Percentiles rank a stretch among this genome's conserved stretches.
phyloP scores from a whole-genome alignment of 2,888 invertebrate genomes.

The Zele albiditarsus region DNA sequence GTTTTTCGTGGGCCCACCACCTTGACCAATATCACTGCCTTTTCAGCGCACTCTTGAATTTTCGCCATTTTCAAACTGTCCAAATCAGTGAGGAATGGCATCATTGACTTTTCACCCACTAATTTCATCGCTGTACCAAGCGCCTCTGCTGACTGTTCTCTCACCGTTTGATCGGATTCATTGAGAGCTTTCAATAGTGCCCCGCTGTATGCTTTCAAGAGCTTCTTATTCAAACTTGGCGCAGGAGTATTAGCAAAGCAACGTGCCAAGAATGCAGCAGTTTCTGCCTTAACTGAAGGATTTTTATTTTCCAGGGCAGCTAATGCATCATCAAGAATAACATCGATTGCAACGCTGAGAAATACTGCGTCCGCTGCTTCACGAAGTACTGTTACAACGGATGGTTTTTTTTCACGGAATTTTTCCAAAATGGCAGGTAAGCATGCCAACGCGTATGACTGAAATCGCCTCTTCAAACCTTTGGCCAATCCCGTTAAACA shows the following conservation, averaged over 20 bases:
- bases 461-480: conserved; percentile 91
- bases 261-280: conserved; percentile 87
- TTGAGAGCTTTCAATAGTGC: conserved; percentile 86
- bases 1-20: conserved; percentile 79
- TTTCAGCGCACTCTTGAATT: conserved; percentile 94
- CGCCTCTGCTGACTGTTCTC: conserved; percentile 94
- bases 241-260: conserved; percentile 89
- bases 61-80: conserved; percentile 94
- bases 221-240: conserved; percentile 88
- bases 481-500: conserved; percentile 87
- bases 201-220: conserved; percentile 87
- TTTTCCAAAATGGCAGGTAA: conserved; percentile 90
- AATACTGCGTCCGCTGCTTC: conserved; percentile 95
- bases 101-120: conserved; percentile 92
- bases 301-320: conserved; percentile 93
- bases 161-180: conserved; percentile 89
- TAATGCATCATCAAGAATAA: conserved; percentile 88
- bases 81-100: conserved; percentile 89
- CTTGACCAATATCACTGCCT: conserved; percentile 89
- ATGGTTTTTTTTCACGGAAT: conserved; percentile 96
- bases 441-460: conserved; percentile 86
- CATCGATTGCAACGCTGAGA: conserved; percentile 84
- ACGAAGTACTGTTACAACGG: conserved; percentile 88
- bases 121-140: conserved; percentile 95
- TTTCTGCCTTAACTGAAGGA: conserved; percentile 91